Evolutionary conservation across 2,113 vertebrate genomes (phyloP).

Genomic region (Xenopus borealis): DNA sequence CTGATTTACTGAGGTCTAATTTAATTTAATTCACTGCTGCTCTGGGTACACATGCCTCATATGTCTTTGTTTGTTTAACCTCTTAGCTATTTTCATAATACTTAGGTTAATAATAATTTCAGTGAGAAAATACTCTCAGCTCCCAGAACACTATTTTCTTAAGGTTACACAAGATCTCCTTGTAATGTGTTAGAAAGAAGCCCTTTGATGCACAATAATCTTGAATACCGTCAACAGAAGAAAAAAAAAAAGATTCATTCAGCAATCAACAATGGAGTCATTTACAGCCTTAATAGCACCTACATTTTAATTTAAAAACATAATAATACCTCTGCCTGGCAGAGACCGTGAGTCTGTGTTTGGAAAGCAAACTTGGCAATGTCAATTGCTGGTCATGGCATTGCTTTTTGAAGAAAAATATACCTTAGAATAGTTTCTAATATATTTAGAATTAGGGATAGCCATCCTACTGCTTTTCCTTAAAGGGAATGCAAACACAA

Average conservation of each 20-base stretch:
- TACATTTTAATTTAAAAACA: too few relatives aligned
- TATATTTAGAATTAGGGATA: too few relatives aligned
- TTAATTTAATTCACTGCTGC: conserved; percentile 32
- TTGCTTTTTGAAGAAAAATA: not conserved
- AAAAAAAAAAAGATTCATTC: not conserved
- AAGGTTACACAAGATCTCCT: not conserved
- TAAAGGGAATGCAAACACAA: too few relatives aligned
- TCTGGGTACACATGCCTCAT: conserved; percentile 11
- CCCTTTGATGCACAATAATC: not conserved
- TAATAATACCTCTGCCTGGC: too few relatives aligned
- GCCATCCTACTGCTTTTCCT: too few relatives aligned
- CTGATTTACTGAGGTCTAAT: conserved; percentile 42
- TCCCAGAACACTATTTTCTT: not conserved
- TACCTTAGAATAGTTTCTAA: too few relatives aligned
- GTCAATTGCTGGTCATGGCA: not conserved
- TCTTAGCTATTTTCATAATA: conserved; percentile 16
- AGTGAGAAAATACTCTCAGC: not conserved
- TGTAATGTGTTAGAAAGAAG: not conserved
- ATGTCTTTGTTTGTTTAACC: conserved; percentile 38
- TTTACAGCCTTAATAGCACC: not conserved
- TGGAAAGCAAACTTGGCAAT: not conserved
- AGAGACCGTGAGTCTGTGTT: too few relatives aligned
- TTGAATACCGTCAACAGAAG: not conserved
- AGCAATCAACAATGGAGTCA: not conserved
- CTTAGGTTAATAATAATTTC: conserved; percentile 18